A percentile compares a stretch with the other conserved stretches of the same genome.
Conservation (phyloP, 2,113 vertebrate genomes). For the Setophaga coronata region DNA sequence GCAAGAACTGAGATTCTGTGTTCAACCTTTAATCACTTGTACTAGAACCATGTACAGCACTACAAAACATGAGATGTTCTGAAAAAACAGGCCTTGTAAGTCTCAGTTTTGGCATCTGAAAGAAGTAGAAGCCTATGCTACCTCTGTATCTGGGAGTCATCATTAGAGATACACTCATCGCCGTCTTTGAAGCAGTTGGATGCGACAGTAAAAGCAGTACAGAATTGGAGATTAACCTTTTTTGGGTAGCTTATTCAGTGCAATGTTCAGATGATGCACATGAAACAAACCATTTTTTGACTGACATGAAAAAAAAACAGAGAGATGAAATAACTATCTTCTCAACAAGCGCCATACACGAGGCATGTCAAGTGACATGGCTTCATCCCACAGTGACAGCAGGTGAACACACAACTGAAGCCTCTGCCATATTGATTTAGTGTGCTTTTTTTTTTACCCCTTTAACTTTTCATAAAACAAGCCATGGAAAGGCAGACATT, state of each 20-base stretch:
- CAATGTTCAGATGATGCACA: slow-evolving; percentile 2
- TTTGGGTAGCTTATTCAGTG: neutral
- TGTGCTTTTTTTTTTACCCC: neutral
- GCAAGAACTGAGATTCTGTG: neutral
- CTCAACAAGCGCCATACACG: neutral
- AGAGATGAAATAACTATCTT: neutral
- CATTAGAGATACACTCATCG: neutral
- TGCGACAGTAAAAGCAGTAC: neutral
- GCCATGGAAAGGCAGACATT: slow-evolving; percentile 6
- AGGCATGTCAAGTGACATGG: neutral
- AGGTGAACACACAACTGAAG: neutral
- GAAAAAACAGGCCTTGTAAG: neutral
- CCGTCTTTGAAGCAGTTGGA: slow-evolving; percentile 5
- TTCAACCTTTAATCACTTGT: neutral
- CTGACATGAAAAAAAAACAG: neutral
- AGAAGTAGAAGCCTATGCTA: neutral
- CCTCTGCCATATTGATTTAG: neutral
- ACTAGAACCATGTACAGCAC: neutral
- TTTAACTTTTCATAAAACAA: neutral
- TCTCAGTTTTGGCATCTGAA: slow-evolving; percentile 12
- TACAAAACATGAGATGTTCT: neutral
- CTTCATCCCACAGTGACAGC: neutral
- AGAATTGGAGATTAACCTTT: slow-evolving; percentile 17
- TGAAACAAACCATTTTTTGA: slow-evolving; percentile 19
- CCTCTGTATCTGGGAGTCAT: neutral